Base-by-base conservation (phyloP, 1,140 invertebrate species). In the Aethina tumida region DNA sequence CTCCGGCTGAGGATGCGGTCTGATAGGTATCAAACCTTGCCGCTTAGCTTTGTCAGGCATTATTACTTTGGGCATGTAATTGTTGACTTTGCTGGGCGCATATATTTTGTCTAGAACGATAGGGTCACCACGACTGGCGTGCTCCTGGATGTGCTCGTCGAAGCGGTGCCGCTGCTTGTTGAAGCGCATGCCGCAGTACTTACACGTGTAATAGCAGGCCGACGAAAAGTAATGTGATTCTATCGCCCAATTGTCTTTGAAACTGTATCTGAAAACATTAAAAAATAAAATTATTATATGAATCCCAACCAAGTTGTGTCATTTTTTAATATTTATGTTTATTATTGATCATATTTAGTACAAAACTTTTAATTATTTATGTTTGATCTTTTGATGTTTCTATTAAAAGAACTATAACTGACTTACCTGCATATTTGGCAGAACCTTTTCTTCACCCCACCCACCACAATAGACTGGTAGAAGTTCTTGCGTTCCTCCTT, bases 221-320 rank as follows among this genome's bases (percentile, higher is more conserved):
- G 43, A 39, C 1, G 52, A 56, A 32, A 62, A 53, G 35, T 59
- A 62, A 38, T 62, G 60, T 4, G 45, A 49, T 29, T 62, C 60
- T 5, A 62, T 62, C 3, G 58, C 55, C 60, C 60, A 62, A 22
- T 60, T 62, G 33, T 62, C 60, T 35, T 60, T 62, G 31, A 60
- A 62, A 10, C 55, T 58, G 22, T 59, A 62, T 14, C 46, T 36
- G 20, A 6, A 22, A 22, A 35, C n/a, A n/a, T n/a, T n/a, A n/a
- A n/a, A n/a, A n/a, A n/a, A n/a, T n/a, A n/a, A n/a, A n/a, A n/a
- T n/a, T n/a, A n/a, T n/a, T n/a, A n/a, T n/a, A n/a, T n/a, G n/a
- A n/a, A n/a, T n/a, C n/a, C n/a, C n/a, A n/a, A n/a, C n/a, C n/a
- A n/a, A n/a, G n/a, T n/a, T n/a, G n/a, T n/a, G n/a, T n/a, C n/a